These are phyloP conservation scores for Drosophila birchii DNA, from an alignment of 2,888 invertebrate genomes.

Conservation along the genomic window DNA sequence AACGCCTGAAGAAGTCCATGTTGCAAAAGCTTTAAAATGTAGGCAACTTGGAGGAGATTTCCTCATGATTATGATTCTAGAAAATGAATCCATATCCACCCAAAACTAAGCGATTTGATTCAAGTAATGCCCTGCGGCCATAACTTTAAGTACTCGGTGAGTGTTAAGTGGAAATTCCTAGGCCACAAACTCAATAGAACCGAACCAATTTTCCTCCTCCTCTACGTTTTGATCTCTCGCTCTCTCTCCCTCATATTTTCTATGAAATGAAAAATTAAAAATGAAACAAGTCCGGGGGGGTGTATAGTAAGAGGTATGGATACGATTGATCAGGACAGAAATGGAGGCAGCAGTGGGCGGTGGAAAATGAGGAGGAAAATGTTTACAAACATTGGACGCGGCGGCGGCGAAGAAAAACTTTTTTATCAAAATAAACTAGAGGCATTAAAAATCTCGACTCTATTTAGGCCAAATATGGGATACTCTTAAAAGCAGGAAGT, in stretches of 20 bases:
- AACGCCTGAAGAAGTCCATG: background rate
- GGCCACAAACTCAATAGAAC: conserved; percentile 21
- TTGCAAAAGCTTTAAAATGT: conserved; percentile 6
- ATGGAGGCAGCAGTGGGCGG: background rate
- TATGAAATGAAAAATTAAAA: conserved; percentile 22
- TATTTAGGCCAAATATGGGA: background rate
- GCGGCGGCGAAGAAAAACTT: conserved; percentile 19
- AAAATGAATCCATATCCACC: background rate
- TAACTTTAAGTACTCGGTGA: background rate
- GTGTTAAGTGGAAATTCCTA: conserved; percentile 10
- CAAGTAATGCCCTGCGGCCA: background rate
- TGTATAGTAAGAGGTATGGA: background rate
- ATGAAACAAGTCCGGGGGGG: background rate
- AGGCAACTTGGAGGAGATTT: background rate
- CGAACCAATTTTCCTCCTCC: background rate
- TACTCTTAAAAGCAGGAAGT: background rate
- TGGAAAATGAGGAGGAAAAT: conserved; percentile 11
- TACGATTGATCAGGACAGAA: background rate
- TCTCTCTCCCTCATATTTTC: background rate
- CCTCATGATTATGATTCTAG: background rate
- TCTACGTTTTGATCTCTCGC: background rate
- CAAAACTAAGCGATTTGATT: background rate
- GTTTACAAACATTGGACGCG: conserved; percentile 63
- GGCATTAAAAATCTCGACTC: conserved; percentile 3
- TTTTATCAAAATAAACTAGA: conserved; percentile 54